Conservation (phyloP, 37 sponge, comb jelly and placozoan species). For the Spongilla lacustris region DNA sequence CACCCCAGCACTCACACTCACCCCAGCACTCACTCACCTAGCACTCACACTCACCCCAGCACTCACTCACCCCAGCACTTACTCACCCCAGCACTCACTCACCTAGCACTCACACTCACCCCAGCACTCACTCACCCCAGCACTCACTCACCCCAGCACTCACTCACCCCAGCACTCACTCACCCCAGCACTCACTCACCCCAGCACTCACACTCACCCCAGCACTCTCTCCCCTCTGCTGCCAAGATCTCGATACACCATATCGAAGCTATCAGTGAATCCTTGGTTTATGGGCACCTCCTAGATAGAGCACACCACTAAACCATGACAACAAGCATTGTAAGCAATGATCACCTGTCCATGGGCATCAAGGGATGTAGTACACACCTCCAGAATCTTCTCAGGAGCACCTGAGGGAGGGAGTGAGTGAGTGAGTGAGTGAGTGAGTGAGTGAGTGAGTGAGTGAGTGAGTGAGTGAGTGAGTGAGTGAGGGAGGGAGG, state of each 20-base stretch:
- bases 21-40: neutral
- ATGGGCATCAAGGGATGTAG: conserved; percentile 45
- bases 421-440: neutral
- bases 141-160: too few species aligned
- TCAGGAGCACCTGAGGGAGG: conserved; percentile 83
- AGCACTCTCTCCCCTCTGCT: conserved; percentile 96
- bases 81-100: too few species aligned
- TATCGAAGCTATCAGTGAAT: conserved; percentile 64
- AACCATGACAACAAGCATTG: neutral
- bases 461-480: too few species aligned
- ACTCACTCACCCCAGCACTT: neutral
- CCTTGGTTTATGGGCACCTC: conserved; percentile 42
- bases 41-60: too few species aligned
- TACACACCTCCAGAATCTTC: conserved; percentile 82
- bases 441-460: neutral
- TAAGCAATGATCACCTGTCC: conserved; percentile 52
- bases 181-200: too few species aligned
- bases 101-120: too few species aligned
- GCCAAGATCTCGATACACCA: conserved; percentile 82
- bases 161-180: too few species aligned
- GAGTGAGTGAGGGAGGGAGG: too few species aligned
- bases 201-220: conserved; percentile 56
- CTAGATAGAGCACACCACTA: conserved; percentile 20
- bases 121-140: too few species aligned
- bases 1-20: neutral